These are phyloP conservation scores for Unio delphinus DNA, from an alignment of 2,888 invertebrate species.

Conservation along the genomic window DNA sequence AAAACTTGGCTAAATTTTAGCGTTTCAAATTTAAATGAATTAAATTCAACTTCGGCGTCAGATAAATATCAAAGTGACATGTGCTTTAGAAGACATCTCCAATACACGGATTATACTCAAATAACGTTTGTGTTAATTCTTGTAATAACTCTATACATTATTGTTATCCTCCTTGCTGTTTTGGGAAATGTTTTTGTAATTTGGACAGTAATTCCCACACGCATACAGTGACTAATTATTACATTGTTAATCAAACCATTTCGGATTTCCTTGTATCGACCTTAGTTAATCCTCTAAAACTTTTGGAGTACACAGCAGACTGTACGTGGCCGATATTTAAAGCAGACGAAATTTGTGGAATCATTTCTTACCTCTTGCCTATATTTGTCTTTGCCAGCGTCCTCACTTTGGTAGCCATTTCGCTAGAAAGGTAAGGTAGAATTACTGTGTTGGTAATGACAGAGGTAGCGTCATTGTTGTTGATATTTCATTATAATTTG, in stretches of 20 bases:
- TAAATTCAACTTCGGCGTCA: too few species aligned
- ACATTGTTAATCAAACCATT: slow-evolving; percentile 72
- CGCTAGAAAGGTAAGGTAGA: slow-evolving; percentile 71
- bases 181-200: slow-evolving; percentile 72
- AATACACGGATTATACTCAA: too few species aligned
- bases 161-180: slow-evolving; percentile 69
- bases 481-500: too few species aligned
- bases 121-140: too few species aligned
- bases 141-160: slow-evolving; percentile 45
- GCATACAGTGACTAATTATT: slow-evolving; percentile 73
- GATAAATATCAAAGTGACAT: too few species aligned
- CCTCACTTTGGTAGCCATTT: slow-evolving; percentile 72
- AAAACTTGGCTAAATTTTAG: too few species aligned
- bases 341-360: slow-evolving; percentile 68
- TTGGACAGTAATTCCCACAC: slow-evolving; percentile 72
- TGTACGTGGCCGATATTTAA: slow-evolving; percentile 69
- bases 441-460: too few species aligned
- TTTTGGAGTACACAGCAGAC: slow-evolving; percentile 72
- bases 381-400: slow-evolving; percentile 73
- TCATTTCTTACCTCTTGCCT: slow-evolving; percentile 70
- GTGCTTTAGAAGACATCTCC: too few species aligned
- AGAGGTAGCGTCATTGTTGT: too few species aligned
- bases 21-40: too few species aligned
- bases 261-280: slow-evolving; percentile 72
- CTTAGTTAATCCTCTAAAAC: slow-evolving; percentile 72